These are phyloP conservation scores for Prionailurus viverrinus DNA, from an alignment of 2,113 vertebrate species.

Conservation along the genomic window DNA sequence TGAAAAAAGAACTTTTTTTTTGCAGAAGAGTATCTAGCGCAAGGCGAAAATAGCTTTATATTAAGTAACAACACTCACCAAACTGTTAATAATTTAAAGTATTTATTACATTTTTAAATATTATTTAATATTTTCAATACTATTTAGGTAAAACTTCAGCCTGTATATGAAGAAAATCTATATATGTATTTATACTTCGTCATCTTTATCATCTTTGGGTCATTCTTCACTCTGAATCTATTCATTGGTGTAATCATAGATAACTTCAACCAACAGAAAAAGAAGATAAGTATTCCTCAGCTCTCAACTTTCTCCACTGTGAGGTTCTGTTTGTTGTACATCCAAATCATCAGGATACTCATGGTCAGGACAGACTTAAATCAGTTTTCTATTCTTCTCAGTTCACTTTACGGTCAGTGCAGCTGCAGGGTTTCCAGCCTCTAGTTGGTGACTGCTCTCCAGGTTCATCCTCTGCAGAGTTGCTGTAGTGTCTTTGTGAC, in stretches of 20 bases:
- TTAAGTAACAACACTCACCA: background rate
- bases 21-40: background rate
- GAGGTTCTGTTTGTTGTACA: background rate
- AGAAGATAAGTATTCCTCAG: slow-evolving; percentile 97
- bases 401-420: background rate
- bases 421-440: background rate
- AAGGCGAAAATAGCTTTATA: background rate
- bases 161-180: slow-evolving; percentile 93
- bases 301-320: background rate
- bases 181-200: slow-evolving; percentile 98
- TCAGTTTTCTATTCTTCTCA: background rate
- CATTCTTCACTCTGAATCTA: slow-evolving; percentile 98
- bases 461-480: background rate
- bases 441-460: background rate
- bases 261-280: slow-evolving; percentile 99
- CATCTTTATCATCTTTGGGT: slow-evolving; percentile 98
- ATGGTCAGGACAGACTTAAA: background rate
- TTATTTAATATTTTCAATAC: slow-evolving; percentile 73
- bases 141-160: slow-evolving; percentile 91
- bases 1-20: slow-evolving; percentile 18
- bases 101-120: slow-evolving; percentile 27
- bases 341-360: background rate
- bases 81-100: slow-evolving; percentile 6
- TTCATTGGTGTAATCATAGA: slow-evolving; percentile 99
- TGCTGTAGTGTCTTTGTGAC: background rate